Evolutionary conservation across 2,888 invertebrate species (phyloP).

Genomic region (Esperia sulphurella): DNA sequence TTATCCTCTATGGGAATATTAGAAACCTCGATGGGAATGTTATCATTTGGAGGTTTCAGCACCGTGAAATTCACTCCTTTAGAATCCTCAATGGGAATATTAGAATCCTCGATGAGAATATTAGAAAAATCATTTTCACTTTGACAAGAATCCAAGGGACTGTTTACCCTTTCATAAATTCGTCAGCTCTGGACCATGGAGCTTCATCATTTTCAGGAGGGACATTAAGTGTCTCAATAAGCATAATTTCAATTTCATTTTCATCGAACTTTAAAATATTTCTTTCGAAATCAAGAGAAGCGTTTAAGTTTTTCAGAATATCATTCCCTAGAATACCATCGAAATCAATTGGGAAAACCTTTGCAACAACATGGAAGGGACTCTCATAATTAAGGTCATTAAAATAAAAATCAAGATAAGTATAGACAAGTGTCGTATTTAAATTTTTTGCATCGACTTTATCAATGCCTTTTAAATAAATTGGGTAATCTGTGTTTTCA

Average conservation of each 20-base stretch:
- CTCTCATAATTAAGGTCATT: not conserved
- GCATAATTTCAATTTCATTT: not conserved
- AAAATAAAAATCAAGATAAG: not conserved
- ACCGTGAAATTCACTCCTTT: not conserved
- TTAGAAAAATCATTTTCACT: no score
- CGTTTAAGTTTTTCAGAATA: not conserved
- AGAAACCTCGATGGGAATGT: not conserved
- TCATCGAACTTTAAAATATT: not conserved
- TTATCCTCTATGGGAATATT: not conserved
- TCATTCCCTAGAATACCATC: not conserved
- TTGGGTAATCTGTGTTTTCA: not conserved
- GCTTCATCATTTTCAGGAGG: not conserved
- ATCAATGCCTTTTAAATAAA: not conserved
- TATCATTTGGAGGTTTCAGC: not conserved
- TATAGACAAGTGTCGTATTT: not conserved
- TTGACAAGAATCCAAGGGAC: no score
- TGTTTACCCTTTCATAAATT: not conserved
- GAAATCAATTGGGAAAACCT: not conserved
- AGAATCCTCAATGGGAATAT: no score
- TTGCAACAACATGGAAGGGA: not conserved
- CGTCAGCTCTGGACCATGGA: not conserved
- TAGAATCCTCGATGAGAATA: no score
- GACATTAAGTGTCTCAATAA: not conserved
- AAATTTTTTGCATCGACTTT: not conserved
- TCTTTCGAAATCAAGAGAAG: not conserved